Evolutionary conservation across 2,113 vertebrate genomes (phyloP), one percentile per base, ranked within the genome.

Genomic region (Alethe castanea): DNA sequence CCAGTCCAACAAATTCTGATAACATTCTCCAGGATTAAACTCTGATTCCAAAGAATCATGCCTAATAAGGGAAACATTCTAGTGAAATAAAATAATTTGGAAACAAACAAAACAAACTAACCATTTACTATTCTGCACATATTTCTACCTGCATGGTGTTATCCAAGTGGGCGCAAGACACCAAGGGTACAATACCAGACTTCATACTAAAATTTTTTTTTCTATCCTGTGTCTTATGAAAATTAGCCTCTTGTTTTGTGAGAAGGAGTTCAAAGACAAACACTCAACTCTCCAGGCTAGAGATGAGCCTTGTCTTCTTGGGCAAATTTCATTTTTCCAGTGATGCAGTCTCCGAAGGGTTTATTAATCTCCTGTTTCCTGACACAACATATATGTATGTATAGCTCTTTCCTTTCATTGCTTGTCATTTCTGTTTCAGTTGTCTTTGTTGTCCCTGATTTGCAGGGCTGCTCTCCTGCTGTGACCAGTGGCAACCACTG

Each of bases 331-430:
- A 42, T 64, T 86, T 69, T 42, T 77, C 7, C n/a, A 29, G 24
- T 48, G 20, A 23, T 45, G 35, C 47, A 26, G 11, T 48, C 62
- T 48, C 40, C 29, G 31, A 14, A 50, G 29, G 42, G 29, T 8
- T 22, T 23, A 19, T 52, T 13, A 31, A 61, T 61, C 29, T 53
- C 33, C 35, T 31, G 19, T 47, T 76, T 69, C 29, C 31, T 61
- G 19, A 42, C 36, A 54, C 0, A 1, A 31, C 1, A 3, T 7
- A 7, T 6, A 11, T 33, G 10, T 23, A 15, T 24, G 5, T 24
- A 28, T 38, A 24, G 5, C 22, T 70, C 22, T 57, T 24, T 74
- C 24, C 47, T 81, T 78, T 48, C 8, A 53, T 45, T 82, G 12
- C 18, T 79, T 82, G 9, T 26, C 36, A 54, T 44, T 67, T 69